Percentiles rank a stretch among this genome's conserved stretches.
Evolutionary conservation across 2,888 invertebrate species (phyloP).

Genomic region (Philopedon plagiatum): DNA sequence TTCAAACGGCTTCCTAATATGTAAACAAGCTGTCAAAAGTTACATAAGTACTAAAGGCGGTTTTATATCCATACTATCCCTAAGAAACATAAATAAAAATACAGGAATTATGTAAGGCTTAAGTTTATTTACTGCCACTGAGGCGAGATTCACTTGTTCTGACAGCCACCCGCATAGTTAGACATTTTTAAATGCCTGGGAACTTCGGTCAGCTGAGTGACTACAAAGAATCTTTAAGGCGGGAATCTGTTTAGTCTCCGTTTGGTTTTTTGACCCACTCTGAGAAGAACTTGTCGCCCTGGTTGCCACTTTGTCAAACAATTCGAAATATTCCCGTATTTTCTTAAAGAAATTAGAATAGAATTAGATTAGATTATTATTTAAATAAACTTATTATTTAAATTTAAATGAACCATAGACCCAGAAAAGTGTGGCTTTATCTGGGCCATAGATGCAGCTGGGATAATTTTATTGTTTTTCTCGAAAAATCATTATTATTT

Average conservation of each 20-base stretch:
- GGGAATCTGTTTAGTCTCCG: conserved; percentile 50
- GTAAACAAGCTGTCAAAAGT: background rate
- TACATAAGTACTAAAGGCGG: background rate
- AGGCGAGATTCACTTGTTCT: conserved; percentile 36
- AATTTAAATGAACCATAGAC: no score
- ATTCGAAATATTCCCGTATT: background rate
- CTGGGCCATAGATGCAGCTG: no score
- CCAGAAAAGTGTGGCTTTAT: no score
- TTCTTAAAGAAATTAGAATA: no score
- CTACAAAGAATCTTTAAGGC: conserved; percentile 47
- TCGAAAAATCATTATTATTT: no score
- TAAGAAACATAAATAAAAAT: conserved; percentile 7
- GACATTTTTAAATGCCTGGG: conserved; percentile 52
- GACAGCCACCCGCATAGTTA: conserved; percentile 50
- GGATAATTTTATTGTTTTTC: no score
- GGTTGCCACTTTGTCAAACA: conserved; percentile 30
- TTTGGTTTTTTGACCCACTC: conserved; percentile 51
- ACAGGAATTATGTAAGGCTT: conserved; percentile 8
- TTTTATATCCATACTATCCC: background rate
- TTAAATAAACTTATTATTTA: no score
- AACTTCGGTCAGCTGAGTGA: conserved; percentile 52
- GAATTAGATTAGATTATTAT: no score
- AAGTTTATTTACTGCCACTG: conserved; percentile 13
- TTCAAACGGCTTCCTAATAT: background rate
- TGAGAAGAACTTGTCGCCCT: conserved; percentile 32